Evolutionary conservation across 1,140 invertebrate species (phyloP).

Genomic region (Brevipalpus yothersi): DNA sequence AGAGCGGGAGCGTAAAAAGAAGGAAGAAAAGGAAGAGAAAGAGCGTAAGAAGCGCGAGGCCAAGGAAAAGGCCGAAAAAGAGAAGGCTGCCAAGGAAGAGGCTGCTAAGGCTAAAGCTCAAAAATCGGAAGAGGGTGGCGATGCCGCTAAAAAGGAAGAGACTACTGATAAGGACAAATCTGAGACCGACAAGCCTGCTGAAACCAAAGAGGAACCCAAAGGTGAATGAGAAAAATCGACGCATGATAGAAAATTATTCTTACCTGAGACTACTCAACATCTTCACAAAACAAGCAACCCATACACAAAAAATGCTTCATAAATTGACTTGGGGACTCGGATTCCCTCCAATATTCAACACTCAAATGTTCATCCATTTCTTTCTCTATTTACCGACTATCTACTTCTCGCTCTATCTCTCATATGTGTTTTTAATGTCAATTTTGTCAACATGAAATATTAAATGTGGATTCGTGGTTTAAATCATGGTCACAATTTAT

Average conservation of each 20-base stretch:
- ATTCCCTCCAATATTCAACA: not conserved
- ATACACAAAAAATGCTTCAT: not conserved
- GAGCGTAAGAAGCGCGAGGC: slow-evolving; percentile 3
- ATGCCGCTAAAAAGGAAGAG: slow-evolving; percentile 2
- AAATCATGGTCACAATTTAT: too few relatives aligned
- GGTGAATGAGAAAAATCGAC: not conserved
- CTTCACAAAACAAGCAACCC: too few relatives aligned
- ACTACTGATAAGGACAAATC: not conserved
- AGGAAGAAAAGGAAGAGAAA: slow-evolving; percentile 33
- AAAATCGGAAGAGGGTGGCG: not conserved
- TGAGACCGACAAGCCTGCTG: not conserved
- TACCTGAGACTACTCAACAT: too few relatives aligned
- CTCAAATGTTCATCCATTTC: not conserved
- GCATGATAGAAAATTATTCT: too few relatives aligned
- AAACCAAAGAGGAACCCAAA: not conserved
- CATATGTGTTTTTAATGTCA: too few relatives aligned
- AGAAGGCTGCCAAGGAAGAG: slow-evolving; percentile 5
- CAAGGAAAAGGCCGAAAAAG: slow-evolving; percentile 8
- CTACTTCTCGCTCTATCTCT: too few relatives aligned
- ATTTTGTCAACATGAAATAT: too few relatives aligned
- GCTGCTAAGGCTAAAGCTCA: not conserved
- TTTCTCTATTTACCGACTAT: not conserved
- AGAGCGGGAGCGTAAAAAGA: slow-evolving; percentile 15
- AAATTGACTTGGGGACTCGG: not conserved
- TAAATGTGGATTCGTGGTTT: too few relatives aligned